These are phyloP conservation scores for Planococcus citri DNA, from an alignment of 1,140 invertebrate species.

Conservation along the genomic window DNA sequence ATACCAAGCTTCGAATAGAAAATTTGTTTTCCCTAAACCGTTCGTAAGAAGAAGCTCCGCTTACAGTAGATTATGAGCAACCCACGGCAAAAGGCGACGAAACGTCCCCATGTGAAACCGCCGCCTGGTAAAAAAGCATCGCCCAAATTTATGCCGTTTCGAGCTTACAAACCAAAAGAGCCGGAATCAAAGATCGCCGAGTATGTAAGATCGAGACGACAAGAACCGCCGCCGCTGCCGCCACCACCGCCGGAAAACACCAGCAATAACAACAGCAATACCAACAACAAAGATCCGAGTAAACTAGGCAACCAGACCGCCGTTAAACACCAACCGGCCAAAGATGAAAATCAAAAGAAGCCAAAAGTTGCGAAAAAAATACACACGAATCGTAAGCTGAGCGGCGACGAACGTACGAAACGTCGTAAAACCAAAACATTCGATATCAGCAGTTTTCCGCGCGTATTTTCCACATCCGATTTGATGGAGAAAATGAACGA, in stretches of 20 bases:
- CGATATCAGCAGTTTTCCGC: constrained; percentile 8
- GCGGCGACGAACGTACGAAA: neutral
- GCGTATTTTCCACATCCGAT: constrained; percentile 4
- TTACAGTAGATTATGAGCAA: neutral
- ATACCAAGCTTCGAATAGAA: neutral
- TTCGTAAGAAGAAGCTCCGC: neutral
- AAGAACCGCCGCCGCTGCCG: neutral
- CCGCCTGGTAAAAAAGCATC: neutral
- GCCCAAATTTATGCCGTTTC: neutral
- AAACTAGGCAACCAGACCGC: neutral
- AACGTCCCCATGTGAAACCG: neutral
- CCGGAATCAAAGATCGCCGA: neutral
- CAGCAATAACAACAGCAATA: neutral
- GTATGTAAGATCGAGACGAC: neutral
- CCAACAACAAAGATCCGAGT: too few species aligned
- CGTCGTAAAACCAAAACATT: neutral
- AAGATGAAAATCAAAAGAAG: neutral
- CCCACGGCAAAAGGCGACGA: neutral
- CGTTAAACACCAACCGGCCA: neutral
- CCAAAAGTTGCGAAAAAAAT: neutral
- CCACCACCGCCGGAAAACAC: neutral
- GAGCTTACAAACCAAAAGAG: neutral
- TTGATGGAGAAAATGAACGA: constrained; percentile 15
- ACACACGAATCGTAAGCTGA: neutral
- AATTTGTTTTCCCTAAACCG: neutral